phyloP scores from a whole-genome alignment of 2,113 vertebrate species.

The Albula goreensis region DNA sequence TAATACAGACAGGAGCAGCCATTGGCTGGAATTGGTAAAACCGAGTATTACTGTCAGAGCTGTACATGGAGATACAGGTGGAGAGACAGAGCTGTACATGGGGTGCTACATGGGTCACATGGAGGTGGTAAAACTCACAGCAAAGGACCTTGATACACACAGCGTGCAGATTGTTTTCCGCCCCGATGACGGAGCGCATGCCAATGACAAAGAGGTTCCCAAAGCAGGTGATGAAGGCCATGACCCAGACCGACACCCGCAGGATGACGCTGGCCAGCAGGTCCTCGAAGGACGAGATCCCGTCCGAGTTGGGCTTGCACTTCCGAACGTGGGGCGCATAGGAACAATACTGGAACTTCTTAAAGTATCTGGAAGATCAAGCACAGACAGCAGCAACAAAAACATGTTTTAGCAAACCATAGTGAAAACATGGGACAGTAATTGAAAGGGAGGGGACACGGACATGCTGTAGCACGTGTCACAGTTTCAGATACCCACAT shows the following conservation, averaged over 20 bases:
- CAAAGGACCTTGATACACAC: constrained; percentile 83
- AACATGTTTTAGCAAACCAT: not conserved
- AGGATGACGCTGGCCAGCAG: constrained; percentile 79
- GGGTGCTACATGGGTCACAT: constrained; percentile 34
- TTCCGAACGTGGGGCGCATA: constrained; percentile 76
- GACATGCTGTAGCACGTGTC: not conserved
- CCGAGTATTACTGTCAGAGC: too few relatives aligned
- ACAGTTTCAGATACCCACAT: constrained; percentile 59
- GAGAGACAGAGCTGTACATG: constrained; percentile 56
- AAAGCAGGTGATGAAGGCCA: constrained; percentile 80
- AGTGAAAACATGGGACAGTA: not conserved
- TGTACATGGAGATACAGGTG: constrained; percentile 6
- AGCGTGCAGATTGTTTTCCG: constrained; percentile 78
- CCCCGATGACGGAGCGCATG: constrained; percentile 79
- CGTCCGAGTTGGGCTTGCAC: constrained; percentile 79
- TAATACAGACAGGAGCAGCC: too few relatives aligned
- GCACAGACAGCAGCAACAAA: not conserved
- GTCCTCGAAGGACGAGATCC: constrained; percentile 83
- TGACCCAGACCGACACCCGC: constrained; percentile 81
- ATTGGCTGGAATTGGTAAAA: too few relatives aligned
- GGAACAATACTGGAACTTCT: constrained; percentile 80
- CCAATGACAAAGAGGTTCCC: constrained; percentile 83
- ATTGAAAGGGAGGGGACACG: not conserved
- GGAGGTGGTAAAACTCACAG: constrained; percentile 61
- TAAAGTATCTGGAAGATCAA: constrained; percentile 75